A percentile compares a stretch with the other conserved stretches of the same genome.
Evolutionary conservation across 2,888 invertebrate species (phyloP).

Genomic region (Oxytorus armatus): DNA sequence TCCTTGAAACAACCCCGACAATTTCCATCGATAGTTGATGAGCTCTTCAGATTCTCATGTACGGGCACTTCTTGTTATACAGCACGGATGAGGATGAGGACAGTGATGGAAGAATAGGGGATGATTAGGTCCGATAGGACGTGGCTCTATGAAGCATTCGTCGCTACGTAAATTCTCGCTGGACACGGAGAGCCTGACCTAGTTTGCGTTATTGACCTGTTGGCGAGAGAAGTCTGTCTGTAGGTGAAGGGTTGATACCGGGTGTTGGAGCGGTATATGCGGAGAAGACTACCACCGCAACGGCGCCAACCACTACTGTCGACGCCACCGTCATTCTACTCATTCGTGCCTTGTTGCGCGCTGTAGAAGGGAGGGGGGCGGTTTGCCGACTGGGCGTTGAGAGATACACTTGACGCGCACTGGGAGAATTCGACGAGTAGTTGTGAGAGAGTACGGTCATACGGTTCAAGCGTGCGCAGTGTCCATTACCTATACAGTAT

Average conservation of each 20-base stretch:
- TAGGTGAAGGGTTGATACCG: conserved; percentile 72
- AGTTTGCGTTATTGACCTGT: conserved; percentile 80
- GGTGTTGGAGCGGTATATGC: conserved; percentile 60
- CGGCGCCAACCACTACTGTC: not conserved
- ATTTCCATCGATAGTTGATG: not conserved
- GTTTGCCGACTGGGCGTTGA: conserved; percentile 66
- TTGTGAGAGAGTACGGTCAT: conserved; percentile 75
- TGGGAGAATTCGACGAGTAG: conserved; percentile 70
- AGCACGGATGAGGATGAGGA: not conserved
- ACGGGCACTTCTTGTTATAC: not conserved
- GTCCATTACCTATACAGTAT: conserved; percentile 60
- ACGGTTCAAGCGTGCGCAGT: conserved; percentile 80
- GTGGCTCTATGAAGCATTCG: not conserved
- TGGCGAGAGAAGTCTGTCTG: conserved; percentile 72
- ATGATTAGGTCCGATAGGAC: not conserved
- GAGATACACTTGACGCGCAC: conserved; percentile 79
- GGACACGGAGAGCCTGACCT: conserved; percentile 77
- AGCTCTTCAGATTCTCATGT: not conserved
- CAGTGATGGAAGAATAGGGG: not conserved
- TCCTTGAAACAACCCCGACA: not conserved
- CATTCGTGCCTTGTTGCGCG: conserved; percentile 3
- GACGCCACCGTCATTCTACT: not conserved
- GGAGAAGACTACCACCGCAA: conserved; percentile 4
- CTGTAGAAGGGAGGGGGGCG: conserved; percentile 63
- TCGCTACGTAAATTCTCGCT: conserved; percentile 25